Conservation (phyloP, 2,888 invertebrate genomes). For the Saturnia japonica region DNA sequence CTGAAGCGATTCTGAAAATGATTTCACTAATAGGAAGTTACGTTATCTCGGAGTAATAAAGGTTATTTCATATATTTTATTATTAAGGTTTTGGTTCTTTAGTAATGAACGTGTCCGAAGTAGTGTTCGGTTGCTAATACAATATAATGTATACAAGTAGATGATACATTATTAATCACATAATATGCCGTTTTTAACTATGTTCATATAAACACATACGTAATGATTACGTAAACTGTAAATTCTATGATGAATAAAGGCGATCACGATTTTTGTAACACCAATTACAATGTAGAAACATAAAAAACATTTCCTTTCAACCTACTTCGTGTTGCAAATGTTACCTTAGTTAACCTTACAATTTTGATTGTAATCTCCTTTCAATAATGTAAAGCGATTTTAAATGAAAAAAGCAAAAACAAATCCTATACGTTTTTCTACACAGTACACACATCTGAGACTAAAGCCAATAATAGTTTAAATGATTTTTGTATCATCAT, state of each 20-base stretch:
- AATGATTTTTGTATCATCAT: neutral
- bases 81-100: too few relatives aligned
- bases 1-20: too few relatives aligned
- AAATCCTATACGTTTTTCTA: neutral
- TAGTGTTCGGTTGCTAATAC: too few relatives aligned
- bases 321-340: slow-evolving; percentile 29
- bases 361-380: neutral
- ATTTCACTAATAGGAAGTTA: too few relatives aligned
- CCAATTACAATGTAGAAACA: slow-evolving; percentile 17
- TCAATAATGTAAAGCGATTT: neutral
- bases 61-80: too few relatives aligned
- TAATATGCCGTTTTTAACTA: neutral
- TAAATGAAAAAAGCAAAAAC: neutral
- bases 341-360: slow-evolving; percentile 13
- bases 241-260: neutral
- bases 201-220: neutral
- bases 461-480: neutral
- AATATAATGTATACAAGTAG: too few relatives aligned
- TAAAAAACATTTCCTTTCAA: slow-evolving; percentile 29
- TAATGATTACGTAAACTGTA: neutral
- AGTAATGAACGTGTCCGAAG: too few relatives aligned
- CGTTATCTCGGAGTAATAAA: too few relatives aligned
- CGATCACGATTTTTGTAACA: slow-evolving; percentile 17
- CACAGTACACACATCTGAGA: neutral
- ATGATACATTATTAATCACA: neutral